phyloP scores from a whole-genome alignment of 1,140 invertebrate genomes.

The Nasonia vitripennis region DNA sequence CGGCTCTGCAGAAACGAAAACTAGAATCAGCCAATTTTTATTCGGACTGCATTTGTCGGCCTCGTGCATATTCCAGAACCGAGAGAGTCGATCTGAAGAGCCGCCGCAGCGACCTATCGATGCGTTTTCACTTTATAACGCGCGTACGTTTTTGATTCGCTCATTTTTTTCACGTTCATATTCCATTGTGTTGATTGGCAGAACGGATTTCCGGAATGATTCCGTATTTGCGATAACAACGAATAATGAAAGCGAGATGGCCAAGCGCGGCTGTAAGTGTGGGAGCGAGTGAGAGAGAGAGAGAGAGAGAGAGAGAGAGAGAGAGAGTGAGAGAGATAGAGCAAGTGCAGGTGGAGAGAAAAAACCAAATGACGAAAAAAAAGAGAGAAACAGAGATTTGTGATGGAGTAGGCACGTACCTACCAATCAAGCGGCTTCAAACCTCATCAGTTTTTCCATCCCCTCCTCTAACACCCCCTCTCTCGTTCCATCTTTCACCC shows the following conservation, averaged over 20 bases:
- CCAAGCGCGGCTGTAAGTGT: constrained; percentile 2
- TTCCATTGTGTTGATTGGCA: constrained; percentile 52
- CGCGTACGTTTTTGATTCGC: constrained; percentile 42
- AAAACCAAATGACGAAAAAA: constrained; percentile 54
- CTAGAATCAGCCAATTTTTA: not conserved
- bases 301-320: constrained; percentile 3
- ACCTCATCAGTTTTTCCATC: constrained; percentile 73
- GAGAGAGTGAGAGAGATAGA: not conserved
- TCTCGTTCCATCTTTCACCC: constrained; percentile 44
- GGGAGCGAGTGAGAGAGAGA: not conserved
- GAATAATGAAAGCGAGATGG: constrained; percentile 47
- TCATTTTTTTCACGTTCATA: constrained; percentile 42
- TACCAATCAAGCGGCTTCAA: constrained; percentile 75
- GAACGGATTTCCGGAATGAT: constrained; percentile 52
- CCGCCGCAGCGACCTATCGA: constrained; percentile 3
- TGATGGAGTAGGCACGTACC: constrained; percentile 72
- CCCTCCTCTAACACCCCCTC: constrained; percentile 55
- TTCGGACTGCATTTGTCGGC: not conserved
- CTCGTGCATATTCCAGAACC: not conserved
- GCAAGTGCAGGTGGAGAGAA: constrained; percentile 1
- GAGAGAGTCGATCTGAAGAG: constrained; percentile 18
- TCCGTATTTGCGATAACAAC: constrained; percentile 52
- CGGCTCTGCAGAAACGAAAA: not conserved
- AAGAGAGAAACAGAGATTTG: constrained; percentile 64
- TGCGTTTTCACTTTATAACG: constrained; percentile 43